These are phyloP conservation scores for Eupelmus urozonus DNA, from an alignment of 2,888 invertebrate species.

Conservation along the genomic window DNA sequence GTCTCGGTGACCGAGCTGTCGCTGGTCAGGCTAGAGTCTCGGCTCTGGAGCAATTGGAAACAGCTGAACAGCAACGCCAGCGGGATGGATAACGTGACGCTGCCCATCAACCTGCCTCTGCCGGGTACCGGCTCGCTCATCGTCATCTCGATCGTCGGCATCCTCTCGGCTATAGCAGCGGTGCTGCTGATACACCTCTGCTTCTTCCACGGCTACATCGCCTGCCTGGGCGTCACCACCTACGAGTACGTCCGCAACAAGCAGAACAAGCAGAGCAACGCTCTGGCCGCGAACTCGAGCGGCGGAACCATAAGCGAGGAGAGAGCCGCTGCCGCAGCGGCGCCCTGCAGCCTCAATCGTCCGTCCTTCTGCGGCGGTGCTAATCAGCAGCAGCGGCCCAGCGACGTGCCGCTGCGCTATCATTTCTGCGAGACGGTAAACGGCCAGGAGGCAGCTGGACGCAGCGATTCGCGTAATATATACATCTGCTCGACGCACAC, in stretches of 20 bases:
- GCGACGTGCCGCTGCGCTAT: slow-evolving; percentile 62
- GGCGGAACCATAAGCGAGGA: not conserved
- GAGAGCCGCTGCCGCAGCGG: not conserved
- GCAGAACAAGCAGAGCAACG: slow-evolving; percentile 65
- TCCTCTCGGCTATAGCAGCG: slow-evolving; percentile 86
- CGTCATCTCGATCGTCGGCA: slow-evolving; percentile 78
- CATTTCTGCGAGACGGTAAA: slow-evolving; percentile 67
- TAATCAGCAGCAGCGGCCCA: slow-evolving; percentile 23
- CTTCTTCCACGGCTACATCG: slow-evolving; percentile 93
- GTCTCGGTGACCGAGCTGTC: slow-evolving; percentile 85
- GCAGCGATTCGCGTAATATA: slow-evolving; percentile 62
- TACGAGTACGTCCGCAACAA: slow-evolving; percentile 88
- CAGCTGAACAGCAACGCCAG: slow-evolving; percentile 65
- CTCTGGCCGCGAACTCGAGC: not conserved
- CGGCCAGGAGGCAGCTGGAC: not conserved
- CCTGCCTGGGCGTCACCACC: slow-evolving; percentile 89
- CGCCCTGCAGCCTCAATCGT: slow-evolving; percentile 57
- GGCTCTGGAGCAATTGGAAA: slow-evolving; percentile 58
- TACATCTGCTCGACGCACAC: slow-evolving; percentile 69
- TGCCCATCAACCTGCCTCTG: slow-evolving; percentile 65
- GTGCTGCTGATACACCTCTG: slow-evolving; percentile 89
- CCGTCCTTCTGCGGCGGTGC: slow-evolving; percentile 27
- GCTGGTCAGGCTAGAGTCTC: slow-evolving; percentile 81
- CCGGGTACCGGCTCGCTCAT: slow-evolving; percentile 78
- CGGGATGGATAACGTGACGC: slow-evolving; percentile 69